Conservation (phyloP, 2,797 vertebrate genomes). For the Alauda arvensis region DNA sequence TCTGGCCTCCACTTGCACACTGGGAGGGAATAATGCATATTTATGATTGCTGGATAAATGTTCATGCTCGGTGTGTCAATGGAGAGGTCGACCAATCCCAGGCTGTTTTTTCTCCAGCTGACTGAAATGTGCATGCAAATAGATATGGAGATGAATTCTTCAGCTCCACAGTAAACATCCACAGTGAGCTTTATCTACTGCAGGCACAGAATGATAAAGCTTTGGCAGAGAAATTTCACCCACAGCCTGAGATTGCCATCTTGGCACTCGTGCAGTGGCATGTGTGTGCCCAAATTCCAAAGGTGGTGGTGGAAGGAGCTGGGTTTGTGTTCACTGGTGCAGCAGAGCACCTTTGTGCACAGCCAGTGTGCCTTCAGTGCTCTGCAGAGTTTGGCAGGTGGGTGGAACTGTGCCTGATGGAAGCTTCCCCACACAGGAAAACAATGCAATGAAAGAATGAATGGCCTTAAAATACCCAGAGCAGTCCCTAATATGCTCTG, state of each 20-base stretch:
- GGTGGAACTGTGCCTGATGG: neutral
- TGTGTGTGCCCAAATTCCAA: neutral
- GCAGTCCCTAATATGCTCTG: slow-evolving; percentile 12
- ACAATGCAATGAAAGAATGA: neutral
- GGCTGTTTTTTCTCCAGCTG: slow-evolving; percentile 9
- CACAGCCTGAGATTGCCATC: slow-evolving; percentile 29
- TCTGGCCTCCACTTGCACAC: slow-evolving; percentile 40
- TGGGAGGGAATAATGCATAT: slow-evolving; percentile 66
- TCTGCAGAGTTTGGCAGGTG: neutral
- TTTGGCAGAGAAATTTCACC: slow-evolving; percentile 31
- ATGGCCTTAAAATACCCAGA: slow-evolving; percentile 26
- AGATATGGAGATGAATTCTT: slow-evolving; percentile 65
- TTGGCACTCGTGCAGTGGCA: neutral
- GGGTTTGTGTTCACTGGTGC: neutral
- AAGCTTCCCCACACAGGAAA: neutral
- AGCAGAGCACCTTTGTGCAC: neutral
- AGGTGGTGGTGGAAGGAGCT: slow-evolving; percentile 12
- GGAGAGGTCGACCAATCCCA: slow-evolving; percentile 52
- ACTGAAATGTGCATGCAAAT: slow-evolving; percentile 66
- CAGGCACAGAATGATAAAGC: slow-evolving; percentile 30
- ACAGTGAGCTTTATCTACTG: slow-evolving; percentile 27
- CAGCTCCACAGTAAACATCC: slow-evolving; percentile 55
- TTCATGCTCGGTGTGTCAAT: slow-evolving; percentile 58
- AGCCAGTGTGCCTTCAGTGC: neutral
- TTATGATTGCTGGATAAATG: slow-evolving; percentile 60